A percentile compares a stretch with the other conserved stretches of the same genome.
phyloP scores from a whole-genome alignment of 2,113 vertebrate genomes.

The Pycnonotus jocosus region DNA sequence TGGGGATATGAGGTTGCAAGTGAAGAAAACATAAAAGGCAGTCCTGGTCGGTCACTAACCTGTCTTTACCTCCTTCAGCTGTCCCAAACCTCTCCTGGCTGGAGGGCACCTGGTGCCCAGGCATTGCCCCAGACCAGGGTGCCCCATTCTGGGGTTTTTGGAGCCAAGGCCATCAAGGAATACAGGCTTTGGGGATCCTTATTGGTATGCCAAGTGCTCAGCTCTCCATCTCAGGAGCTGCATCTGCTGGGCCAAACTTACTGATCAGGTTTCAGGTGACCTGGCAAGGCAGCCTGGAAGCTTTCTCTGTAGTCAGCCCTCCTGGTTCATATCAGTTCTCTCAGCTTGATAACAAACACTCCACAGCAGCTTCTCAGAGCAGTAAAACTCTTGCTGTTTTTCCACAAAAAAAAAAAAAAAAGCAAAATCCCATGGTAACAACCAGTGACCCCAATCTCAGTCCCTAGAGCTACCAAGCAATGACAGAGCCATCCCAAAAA shows the following conservation, averaged over 20 bases:
- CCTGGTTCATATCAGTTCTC: background rate
- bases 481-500: background rate
- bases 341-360: background rate
- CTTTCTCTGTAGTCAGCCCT: background rate
- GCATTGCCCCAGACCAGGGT: background rate
- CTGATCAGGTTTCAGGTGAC: background rate
- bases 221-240: background rate
- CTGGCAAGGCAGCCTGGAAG: background rate
- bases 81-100: background rate
- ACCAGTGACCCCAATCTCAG: background rate
- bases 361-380: rapidly evolving
- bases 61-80: background rate
- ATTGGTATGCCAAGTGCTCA: background rate
- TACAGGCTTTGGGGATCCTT: background rate
- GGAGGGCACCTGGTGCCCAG: background rate
- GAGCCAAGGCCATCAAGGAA: background rate
- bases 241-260: background rate
- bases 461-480: background rate
- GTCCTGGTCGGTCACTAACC: background rate
- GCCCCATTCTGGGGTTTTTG: background rate
- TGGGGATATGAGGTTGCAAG: background rate
- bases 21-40: background rate
- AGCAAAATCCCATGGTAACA: background rate
- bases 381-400: background rate
- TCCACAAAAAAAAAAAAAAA: background rate